Conservation (phyloP, 2,797 vertebrate genomes). For the Craterocephalus amniculus region DNA sequence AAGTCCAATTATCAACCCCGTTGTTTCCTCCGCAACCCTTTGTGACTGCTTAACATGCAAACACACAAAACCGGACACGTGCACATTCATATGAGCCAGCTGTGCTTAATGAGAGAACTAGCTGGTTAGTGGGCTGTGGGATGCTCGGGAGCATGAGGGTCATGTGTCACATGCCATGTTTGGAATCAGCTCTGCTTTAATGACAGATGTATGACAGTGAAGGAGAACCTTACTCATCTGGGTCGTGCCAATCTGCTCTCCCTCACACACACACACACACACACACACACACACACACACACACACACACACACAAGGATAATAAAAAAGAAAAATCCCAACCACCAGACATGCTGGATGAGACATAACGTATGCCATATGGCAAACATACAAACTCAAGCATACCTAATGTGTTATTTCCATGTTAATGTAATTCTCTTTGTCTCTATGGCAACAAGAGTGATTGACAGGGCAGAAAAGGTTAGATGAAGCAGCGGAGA, state of each 20-base stretch:
- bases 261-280: slow-evolving; percentile 16
- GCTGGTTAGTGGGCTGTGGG: slow-evolving; percentile 48
- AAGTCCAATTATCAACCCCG: slow-evolving; percentile 82
- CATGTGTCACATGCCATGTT: slow-evolving; percentile 59
- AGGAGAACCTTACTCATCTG: slow-evolving; percentile 20
- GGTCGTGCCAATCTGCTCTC: slow-evolving; percentile 29
- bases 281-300: slow-evolving; percentile 17
- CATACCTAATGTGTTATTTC: slow-evolving; percentile 87
- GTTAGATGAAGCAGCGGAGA: slow-evolving; percentile 40
- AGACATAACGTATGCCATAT: slow-evolving; percentile 67
- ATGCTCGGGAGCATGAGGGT: slow-evolving; percentile 58
- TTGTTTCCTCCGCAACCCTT: slow-evolving; percentile 70
- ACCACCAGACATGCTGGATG: slow-evolving; percentile 56
- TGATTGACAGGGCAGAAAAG: slow-evolving; percentile 79
- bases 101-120: slow-evolving; percentile 48
- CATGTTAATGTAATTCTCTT: slow-evolving; percentile 84
- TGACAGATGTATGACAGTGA: slow-evolving; percentile 52
- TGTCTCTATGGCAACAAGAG: slow-evolving; percentile 82
- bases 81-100: slow-evolving; percentile 35
- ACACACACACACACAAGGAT: slow-evolving; percentile 25
- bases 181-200: slow-evolving; percentile 58
- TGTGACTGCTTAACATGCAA: slow-evolving; percentile 51
- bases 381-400: slow-evolving; percentile 79
- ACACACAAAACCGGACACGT: slow-evolving; percentile 30
- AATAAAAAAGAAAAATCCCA: slow-evolving; percentile 44